Conservation (phyloP, 2,888 invertebrate species). For the Synergus laeviventris region DNA sequence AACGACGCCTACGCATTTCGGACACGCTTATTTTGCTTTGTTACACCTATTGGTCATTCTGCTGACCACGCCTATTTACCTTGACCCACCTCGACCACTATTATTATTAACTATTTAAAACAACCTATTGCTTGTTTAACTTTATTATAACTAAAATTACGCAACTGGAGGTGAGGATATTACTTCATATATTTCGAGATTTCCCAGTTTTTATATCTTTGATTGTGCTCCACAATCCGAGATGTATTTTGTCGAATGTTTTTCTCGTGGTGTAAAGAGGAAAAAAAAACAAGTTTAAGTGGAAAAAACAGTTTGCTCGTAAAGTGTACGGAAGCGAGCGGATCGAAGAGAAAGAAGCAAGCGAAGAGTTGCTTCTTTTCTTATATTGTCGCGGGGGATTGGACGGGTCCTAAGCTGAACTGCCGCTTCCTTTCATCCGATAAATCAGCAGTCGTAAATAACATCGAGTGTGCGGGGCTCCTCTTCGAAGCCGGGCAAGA, state of each 20-base stretch:
- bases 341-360: slow-evolving; percentile 48
- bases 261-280: background rate
- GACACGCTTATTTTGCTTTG: too few relatives aligned
- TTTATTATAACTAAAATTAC: too few relatives aligned
- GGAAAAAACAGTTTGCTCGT: slow-evolving; percentile 45
- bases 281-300: background rate
- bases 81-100: too few relatives aligned
- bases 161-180: too few relatives aligned
- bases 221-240: background rate
- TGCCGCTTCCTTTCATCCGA: slow-evolving; percentile 71
- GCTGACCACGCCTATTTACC: too few relatives aligned
- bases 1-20: too few relatives aligned
- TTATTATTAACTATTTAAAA: too few relatives aligned
- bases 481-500: slow-evolving; percentile 61
- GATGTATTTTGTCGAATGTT: background rate
- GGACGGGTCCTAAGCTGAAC: slow-evolving; percentile 63
- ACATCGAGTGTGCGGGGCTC: slow-evolving; percentile 67
- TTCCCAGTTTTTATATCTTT: background rate
- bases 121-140: too few relatives aligned
- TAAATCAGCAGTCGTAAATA: slow-evolving; percentile 75
- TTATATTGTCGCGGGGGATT: slow-evolving; percentile 67
- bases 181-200: too few relatives aligned
- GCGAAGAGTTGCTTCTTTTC: slow-evolving; percentile 58
- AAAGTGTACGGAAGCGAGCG: slow-evolving; percentile 42
- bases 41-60: too few relatives aligned